Evolutionary conservation across 2,888 invertebrate genomes (phyloP), one percentile per base, ranked within the genome.

Genomic region (Parnassius smintheus): DNA sequence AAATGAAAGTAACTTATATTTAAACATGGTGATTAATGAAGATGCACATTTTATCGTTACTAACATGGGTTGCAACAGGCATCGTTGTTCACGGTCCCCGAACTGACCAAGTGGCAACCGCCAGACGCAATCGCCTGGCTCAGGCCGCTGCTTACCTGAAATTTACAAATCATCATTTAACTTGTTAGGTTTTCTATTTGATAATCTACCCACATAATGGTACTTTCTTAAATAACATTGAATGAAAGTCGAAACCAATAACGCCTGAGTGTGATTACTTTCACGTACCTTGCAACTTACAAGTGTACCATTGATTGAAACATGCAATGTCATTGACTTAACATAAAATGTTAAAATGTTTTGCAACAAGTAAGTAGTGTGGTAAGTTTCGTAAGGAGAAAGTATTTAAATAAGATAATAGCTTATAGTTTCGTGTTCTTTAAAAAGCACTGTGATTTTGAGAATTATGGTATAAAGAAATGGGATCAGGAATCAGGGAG

Each of bases 121-220:
- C 91, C 91, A 8, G 89, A 87, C 2, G 91, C 91, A 75, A 91
- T 89, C 53, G 91, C 91, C 67, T 91, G 90, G 35, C 89, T 82
- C 57, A 92, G 69, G 1, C 57, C 57, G 50, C 57, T 57, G 42
- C 57, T 57, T 12, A 57, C 49, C 57, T 57, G 42, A 49, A 56
- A 56, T 25, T 25, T n/a, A 52, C 25, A 52, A 52, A n/a, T 50
- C 22, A 50, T 7, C 22, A 18, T 49, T 13, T 13, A 49, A 49
- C 49, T 9, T 13, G 13, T 18, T 49, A 2, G 9, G 7, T 4
- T 9, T 49, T 12, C 4, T 49, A 49, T 13, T 49, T 44, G 44
- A 44, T 11, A 44, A 44, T 44, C 44, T 44, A 44, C 11, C 11
- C 44, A 8, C 11, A 44, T 44, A 44, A 44, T 44, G 11, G 44